Evolutionary conservation across 2,113 vertebrate species (phyloP), one percentile per base, ranked within the genome.

Genomic region (Lycaon pictus): DNA sequence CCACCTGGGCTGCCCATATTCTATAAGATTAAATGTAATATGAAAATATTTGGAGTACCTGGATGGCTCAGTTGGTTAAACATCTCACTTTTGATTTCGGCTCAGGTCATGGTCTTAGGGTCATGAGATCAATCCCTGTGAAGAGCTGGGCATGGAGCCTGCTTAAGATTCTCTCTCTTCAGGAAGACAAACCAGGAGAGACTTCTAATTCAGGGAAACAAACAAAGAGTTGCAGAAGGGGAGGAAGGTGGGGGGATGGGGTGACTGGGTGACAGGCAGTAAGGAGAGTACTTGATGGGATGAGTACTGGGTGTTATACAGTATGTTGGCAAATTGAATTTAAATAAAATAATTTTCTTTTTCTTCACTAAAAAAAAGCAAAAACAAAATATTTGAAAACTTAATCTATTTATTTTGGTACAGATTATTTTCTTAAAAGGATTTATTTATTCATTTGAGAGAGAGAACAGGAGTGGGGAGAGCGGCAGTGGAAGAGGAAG

Each of bases 371-470:
- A 69, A 69, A 35, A n/a, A 10, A 65, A 65, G 32, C 15, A 32
- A 69, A 69, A 69, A 69, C 27, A 85, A 74, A 97, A 81, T 83
- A 3, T 95, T 92, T 95, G 69, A 93, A 84, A 37, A 83, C 51
- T 35, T 89, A 92, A 27, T 29, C n/a, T 94, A 29, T 86, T 90
- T 13, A 27, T 55, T 90, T 95, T 43, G 67, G 62, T 82, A 37
- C 11, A 91, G 3, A 86, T 77, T 77, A 17, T 3, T 35, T 69
- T 69, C 32, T 35, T 20, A 20, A 19, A 63, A 63, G 19, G 62
- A 19, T 69, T 15, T 69, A 69, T 69, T 69, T 69, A 10, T 35
- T 69, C 67, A 35, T 35, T 35, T 69, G 67, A 69, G 32, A 69
- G 19, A 58, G 20, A 58, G 56, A 58, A 43, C 43, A 43, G 43